Percentiles rank a stretch among this genome's conserved stretches.
These are phyloP conservation scores for Ips typographus DNA, from an alignment of 1,140 invertebrate species.

Conservation along the genomic window DNA sequence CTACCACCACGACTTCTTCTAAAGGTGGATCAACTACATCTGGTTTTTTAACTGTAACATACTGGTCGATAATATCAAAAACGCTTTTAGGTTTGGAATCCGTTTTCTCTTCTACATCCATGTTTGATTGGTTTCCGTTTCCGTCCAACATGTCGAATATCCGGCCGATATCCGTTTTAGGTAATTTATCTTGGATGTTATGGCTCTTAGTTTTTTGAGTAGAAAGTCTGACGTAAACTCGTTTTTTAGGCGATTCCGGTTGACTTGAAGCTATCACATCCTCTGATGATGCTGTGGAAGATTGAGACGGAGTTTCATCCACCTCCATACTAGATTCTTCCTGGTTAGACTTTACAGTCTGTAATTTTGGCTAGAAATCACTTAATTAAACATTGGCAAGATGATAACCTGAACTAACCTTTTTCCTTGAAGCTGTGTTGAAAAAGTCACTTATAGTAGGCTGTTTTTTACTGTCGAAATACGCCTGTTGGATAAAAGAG, in stretches of 20 bases:
- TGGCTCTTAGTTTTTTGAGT: slow-evolving; percentile 21
- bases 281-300: slow-evolving; percentile 20
- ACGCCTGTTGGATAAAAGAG: slow-evolving; percentile 47
- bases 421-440: background rate
- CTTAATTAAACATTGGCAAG: too few relatives aligned
- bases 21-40: background rate
- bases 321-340: slow-evolving; percentile 23
- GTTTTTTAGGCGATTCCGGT: slow-evolving; percentile 9
- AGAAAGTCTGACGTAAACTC: slow-evolving; percentile 15
- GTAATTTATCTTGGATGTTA: slow-evolving; percentile 31
- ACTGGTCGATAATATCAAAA: background rate
- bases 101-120: background rate
- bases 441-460: slow-evolving; percentile 42
- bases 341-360: background rate
- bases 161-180: slow-evolving; percentile 37
- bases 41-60: background rate
- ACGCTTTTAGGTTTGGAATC: background rate
- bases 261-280: slow-evolving; percentile 26
- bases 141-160: slow-evolving; percentile 45
- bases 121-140: slow-evolving; percentile 11
- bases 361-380: too few relatives aligned
- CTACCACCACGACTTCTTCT: background rate
- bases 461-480: slow-evolving; percentile 47
- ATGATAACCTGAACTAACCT: background rate
- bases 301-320: slow-evolving; percentile 9